Percentiles rank a stretch among this genome's conserved stretches.
Conservation (phyloP, 1,140 invertebrate genomes). For the Habropoda laboriosa region DNA sequence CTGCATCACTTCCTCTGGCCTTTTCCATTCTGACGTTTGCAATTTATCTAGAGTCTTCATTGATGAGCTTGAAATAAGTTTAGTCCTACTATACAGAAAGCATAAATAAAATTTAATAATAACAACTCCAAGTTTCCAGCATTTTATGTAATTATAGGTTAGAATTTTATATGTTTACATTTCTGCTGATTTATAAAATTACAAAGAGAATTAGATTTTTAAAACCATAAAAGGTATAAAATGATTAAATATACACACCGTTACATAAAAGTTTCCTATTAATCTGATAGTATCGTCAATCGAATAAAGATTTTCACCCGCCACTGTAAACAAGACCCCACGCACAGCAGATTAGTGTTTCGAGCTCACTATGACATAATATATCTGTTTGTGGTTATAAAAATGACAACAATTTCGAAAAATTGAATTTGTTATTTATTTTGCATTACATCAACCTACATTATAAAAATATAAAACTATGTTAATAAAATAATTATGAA, state of each 20-base stretch:
- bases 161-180: not conserved
- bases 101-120: not conserved
- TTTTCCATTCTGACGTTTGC: constrained; percentile 81
- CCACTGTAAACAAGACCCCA: not conserved
- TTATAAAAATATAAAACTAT: too few species aligned
- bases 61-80: constrained; percentile 19
- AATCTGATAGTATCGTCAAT: not conserved
- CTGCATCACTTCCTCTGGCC: constrained; percentile 86
- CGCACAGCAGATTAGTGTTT: not conserved
- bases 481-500: too few species aligned
- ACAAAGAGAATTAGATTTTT: not conserved
- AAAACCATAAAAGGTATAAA: not conserved
- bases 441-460: too few species aligned
- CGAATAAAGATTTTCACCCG: not conserved
- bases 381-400: not conserved
- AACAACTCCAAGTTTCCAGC: not conserved
- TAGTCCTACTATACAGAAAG: constrained; percentile 36
- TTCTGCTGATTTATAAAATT: not conserved
- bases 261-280: not conserved
- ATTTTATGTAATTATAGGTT: not conserved
- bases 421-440: too few species aligned
- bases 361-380: not conserved
- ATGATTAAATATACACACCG: constrained; percentile 8
- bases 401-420: too few species aligned
- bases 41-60: constrained; percentile 73